These are phyloP conservation scores for Sus scrofa DNA, from an alignment of 2,113 vertebrate species.

Conservation along the genomic window DNA sequence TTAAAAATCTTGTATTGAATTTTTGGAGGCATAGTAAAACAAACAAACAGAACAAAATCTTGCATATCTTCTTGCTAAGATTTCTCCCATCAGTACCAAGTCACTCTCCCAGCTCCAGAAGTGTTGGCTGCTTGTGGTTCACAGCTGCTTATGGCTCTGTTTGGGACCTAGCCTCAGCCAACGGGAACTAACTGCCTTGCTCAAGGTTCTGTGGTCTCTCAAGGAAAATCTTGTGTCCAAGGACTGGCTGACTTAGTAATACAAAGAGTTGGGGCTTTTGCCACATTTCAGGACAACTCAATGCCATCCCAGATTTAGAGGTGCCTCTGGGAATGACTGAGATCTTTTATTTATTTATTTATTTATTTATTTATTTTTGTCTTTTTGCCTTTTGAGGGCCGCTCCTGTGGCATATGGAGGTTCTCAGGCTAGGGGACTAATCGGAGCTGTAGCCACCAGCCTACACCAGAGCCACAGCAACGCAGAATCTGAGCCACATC, in stretches of 20 bases:
- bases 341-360: too few species aligned
- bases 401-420: too few species aligned
- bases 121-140: neutral
- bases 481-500: too few species aligned
- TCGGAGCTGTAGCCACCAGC: too few species aligned
- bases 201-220: neutral
- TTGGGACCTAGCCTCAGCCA: neutral
- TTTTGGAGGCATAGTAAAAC: neutral
- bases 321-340: neutral
- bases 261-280: neutral
- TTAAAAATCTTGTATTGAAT: neutral
- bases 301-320: neutral
- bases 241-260: neutral
- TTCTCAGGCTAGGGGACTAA: too few species aligned
- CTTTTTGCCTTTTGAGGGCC: too few species aligned
- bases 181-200: neutral
- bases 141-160: too few species aligned
- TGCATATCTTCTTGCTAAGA: neutral
- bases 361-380: too few species aligned
- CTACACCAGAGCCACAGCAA: too few species aligned
- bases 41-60: neutral
- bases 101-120: neutral
- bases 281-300: neutral
- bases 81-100: neutral
- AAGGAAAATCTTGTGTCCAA: neutral